Percentiles rank a stretch among this genome's conserved stretches.
Conservation (phyloP, 2,888 invertebrate species). For the Scaptomyza reducta region DNA sequence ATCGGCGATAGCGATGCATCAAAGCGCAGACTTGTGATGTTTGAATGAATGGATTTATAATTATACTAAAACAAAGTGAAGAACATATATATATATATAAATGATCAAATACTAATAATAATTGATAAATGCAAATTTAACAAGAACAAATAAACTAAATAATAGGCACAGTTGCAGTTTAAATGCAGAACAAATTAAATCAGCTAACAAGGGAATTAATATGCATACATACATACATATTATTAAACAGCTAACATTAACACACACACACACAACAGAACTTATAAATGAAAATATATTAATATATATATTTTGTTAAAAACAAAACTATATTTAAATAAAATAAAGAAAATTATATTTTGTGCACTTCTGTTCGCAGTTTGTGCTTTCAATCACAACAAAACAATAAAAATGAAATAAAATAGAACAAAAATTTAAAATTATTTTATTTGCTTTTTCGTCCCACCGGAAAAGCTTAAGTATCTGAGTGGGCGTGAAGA, state of each 20-base stretch:
- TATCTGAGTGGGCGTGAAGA: too few relatives aligned
- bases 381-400: constrained; percentile 58
- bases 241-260: constrained; percentile 17
- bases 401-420: constrained; percentile 50
- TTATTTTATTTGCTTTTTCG: background rate
- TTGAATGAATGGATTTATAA: constrained; percentile 46
- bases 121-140: constrained; percentile 43
- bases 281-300: constrained; percentile 27
- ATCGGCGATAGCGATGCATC: constrained; percentile 40
- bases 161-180: constrained; percentile 39
- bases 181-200: constrained; percentile 25
- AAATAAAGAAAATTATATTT: constrained; percentile 35
- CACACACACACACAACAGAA: constrained; percentile 14
- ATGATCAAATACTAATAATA: constrained; percentile 39
- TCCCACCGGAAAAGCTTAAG: too few relatives aligned
- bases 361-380: constrained; percentile 67
- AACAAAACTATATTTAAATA: constrained; percentile 38
- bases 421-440: constrained; percentile 30
- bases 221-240: constrained; percentile 8
- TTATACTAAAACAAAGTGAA: constrained; percentile 51
- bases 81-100: constrained; percentile 43
- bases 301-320: constrained; percentile 55
- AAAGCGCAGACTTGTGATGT: constrained; percentile 72
- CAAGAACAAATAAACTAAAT: constrained; percentile 32
- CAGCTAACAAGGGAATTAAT: constrained; percentile 51